Base-by-base conservation (phyloP, 2,888 invertebrate species). In the Mechanitis mazaeus region DNA sequence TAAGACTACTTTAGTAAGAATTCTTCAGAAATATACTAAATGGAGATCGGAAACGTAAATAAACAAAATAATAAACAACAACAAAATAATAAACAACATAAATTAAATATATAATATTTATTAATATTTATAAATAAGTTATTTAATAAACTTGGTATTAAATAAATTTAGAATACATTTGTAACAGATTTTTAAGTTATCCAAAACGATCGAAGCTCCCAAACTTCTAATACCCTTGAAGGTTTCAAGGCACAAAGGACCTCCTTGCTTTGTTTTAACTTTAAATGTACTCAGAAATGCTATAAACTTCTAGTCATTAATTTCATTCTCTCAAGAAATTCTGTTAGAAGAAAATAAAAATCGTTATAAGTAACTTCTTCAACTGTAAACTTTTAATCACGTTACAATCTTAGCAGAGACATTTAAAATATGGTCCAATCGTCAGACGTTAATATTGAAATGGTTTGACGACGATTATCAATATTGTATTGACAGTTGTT, bases 151-250 rank as follows among this genome's bases (percentile, higher is more conserved):
- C 38, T 7, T 7, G 4, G 38, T 38, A 38, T 6, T 38, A 38
- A 38, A 5, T 42, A 42, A 9, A 7, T 31, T 50, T 11, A 28
- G 9, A 11, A 47, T 20, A 47, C 50, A 50, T 50, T 50, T 50
- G 50, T 5, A 45, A 56, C 50, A 45, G 57, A 64, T 73, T 71
- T 67, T 62, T 71, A 76, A 78, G 69, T 75, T 76, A 63, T 50
- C 59, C 53, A 55, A 60, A 62, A 60, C 38, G 45, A 71, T 59
- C 53, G 47, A 46, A 61, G 75, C 76, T 77, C 81, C 80, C 76
- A 79, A 83, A 86, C 78, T 84, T 84, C 74, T 83, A 81, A 85
- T 80, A 75, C 78, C 71, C 74, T 75, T 72, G 71, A 72, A 77
- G 72, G 78, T 78, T 79, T 76, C 77, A 76, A 66, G 75, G 73